Base-by-base conservation (phyloP, 2,113 vertebrate species). In the Forbesichthys agassizii region DNA sequence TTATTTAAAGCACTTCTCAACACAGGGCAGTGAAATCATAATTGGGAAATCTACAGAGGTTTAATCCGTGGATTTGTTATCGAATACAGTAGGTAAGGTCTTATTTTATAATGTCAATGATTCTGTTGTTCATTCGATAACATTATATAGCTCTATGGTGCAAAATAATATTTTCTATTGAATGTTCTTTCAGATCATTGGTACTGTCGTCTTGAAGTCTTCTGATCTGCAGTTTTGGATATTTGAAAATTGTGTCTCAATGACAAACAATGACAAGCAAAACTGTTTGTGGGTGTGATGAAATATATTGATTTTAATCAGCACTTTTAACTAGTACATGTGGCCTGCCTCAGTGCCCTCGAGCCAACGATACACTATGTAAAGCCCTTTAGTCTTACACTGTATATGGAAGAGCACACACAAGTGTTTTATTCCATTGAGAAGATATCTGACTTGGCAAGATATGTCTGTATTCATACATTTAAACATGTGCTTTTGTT, bases 31-130 rank as follows among this genome's bases (percentile, higher is more conserved):
- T 67, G 78, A 67, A 36, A 60, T 86, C 36, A 48, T 75, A n/a
- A 78, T 84, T 0, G 68, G 86, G 58, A 92, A 88, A 86, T 89
- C 90, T 33, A 92, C 90, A 49, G 82, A 89, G 68, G 90, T 92
- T 58, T 92, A 77, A 84, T 12, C 9, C 33, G 13, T 60, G 51
- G 52, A 69, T 75, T 42, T 1, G 9, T 8, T 42, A 42, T 3
- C 27, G 36, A 42, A 42, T 46, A 33, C 47, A 42, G 18, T 33
- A 69, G 85, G 79, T 88, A 49, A 73, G 51, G 20, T 42, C 11
- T 48, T 53, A 11, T 4, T 14, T 27, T 14, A 11, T 52, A 12
- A 3, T 54, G 13, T 16, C 58, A 5, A 4, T 33, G 18, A 11
- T 27, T 3, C 55, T 57, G 3, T 57, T 12, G 10, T 18, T 1